Evolutionary conservation across 2,113 vertebrate species (phyloP).

Genomic region (Semicossyphus pulcher): DNA sequence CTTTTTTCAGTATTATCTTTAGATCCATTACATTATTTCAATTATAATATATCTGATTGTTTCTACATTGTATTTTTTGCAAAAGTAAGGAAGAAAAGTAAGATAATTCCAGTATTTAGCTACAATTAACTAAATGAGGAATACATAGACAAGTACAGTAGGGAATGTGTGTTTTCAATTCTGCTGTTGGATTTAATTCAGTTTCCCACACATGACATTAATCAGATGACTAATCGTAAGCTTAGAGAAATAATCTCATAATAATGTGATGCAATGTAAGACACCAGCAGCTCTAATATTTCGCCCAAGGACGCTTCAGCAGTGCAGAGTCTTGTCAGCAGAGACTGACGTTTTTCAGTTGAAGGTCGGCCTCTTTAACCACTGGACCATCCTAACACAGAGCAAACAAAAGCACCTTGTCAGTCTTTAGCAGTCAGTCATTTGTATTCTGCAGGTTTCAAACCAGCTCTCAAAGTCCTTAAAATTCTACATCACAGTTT

Average conservation of each 20-base stretch:
- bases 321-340: neutral
- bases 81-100: too few relatives aligned
- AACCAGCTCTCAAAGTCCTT: neutral
- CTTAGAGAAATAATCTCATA: constrained; percentile 14
- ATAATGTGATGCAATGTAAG: constrained; percentile 4
- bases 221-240: constrained; percentile 25
- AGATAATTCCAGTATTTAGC: too few relatives aligned
- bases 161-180: constrained; percentile 4
- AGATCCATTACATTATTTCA: too few relatives aligned
- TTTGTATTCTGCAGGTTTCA: constrained; percentile 53
- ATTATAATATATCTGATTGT: too few relatives aligned
- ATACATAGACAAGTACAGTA: too few relatives aligned
- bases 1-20: too few relatives aligned
- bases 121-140: too few relatives aligned
- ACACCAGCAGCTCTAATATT: constrained; percentile 1
- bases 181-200: constrained; percentile 15
- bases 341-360: constrained; percentile 11
- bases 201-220: constrained; percentile 36
- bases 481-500: constrained; percentile 14
- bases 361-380: constrained; percentile 15
- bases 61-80: neutral
- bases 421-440: constrained; percentile 12
- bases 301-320: constrained; percentile 25
- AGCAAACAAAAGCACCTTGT: constrained; percentile 17
- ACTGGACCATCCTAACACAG: neutral